These are phyloP conservation scores for Pipra filicauda DNA, from an alignment of 2,113 vertebrate genomes.

Conservation along the genomic window DNA sequence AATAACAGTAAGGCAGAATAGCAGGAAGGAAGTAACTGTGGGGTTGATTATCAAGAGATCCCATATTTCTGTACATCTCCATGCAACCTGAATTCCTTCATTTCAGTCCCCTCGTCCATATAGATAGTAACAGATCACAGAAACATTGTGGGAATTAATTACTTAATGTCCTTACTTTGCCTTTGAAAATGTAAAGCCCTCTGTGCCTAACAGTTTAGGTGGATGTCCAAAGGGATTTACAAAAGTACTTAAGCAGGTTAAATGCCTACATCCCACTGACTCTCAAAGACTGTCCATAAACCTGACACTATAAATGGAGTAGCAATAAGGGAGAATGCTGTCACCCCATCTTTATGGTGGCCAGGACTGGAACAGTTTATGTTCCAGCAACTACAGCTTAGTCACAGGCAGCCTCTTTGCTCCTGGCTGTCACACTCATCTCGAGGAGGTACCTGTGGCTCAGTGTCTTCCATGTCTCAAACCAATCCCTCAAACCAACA, in stretches of 20 bases:
- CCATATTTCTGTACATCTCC: neutral
- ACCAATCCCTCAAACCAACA: neutral
- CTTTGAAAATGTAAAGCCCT: constrained; percentile 34
- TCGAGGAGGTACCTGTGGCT: neutral
- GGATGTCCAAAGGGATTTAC: constrained; percentile 38
- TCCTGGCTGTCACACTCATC: neutral
- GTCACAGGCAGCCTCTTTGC: neutral
- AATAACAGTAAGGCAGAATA: neutral
- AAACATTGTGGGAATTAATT: neutral
- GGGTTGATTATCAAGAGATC: neutral
- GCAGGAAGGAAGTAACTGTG: constrained; percentile 22
- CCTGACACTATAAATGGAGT: neutral
- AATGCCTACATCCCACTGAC: constrained; percentile 8
- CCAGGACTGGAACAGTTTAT: neutral
- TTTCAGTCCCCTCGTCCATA: neutral
- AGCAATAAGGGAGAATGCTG: neutral
- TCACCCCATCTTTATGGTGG: neutral
- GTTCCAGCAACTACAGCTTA: neutral
- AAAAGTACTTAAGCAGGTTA: constrained; percentile 52
- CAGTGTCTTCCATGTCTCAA: neutral
- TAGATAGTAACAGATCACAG: neutral
- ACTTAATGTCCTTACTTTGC: constrained; percentile 4
- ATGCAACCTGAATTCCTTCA: neutral
- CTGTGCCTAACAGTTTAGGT: constrained; percentile 26
- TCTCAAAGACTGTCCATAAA: constrained; percentile 17